Evolutionary conservation across 2,113 vertebrate species (phyloP), one percentile per base, ranked within the genome.

Genomic region (Numenius arquata): DNA sequence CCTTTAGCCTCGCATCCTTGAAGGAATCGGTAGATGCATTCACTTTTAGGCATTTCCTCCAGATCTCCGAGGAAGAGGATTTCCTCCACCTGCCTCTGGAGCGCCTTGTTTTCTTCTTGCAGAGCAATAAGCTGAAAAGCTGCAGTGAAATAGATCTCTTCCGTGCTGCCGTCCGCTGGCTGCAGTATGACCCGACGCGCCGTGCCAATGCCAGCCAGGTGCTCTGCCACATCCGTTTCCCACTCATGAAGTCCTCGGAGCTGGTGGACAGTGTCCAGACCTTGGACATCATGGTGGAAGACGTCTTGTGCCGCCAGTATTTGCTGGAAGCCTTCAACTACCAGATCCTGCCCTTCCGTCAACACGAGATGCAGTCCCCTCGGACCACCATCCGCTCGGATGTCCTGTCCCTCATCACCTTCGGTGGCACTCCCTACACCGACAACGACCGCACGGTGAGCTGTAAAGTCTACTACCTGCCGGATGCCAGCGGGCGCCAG

Each of bases 321-420:
- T 98, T 99, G 79, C 98, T 99, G 15, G 99, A 99, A 88, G 99
- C 99, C 29, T 99, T 99, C 97, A 99, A 99, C 75, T 99, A 99
- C 97, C 99, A 99, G 97, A 99, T 99, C 93, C 98, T 99, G 88
- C 99, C 99, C 23, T 99, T 99, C 88, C 97, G 99, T 23, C 99
- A 99, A 97, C 99, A 99, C 2, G 99, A 99, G 97, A 99, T 99
- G 99, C 99, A 99, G 94, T 99, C 99, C 0, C 96, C 98, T 0
- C 98, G 99, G 47, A 99, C 99, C 0, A 83, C 97, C 18, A 98
- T 99, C 88, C 99, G 99, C 75, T 99, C 99, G 0, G 99, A 99
- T 0, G 97, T 98, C 16, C 95, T 98, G 41, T 99, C 99, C 1
- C 98, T 99, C 9, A 97, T 99, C 80, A 98, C 99, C 22, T 99